Evolutionary conservation across 2,888 invertebrate species (phyloP), one percentile per base, ranked within the genome.

Genomic region (Apodemia zela): DNA sequence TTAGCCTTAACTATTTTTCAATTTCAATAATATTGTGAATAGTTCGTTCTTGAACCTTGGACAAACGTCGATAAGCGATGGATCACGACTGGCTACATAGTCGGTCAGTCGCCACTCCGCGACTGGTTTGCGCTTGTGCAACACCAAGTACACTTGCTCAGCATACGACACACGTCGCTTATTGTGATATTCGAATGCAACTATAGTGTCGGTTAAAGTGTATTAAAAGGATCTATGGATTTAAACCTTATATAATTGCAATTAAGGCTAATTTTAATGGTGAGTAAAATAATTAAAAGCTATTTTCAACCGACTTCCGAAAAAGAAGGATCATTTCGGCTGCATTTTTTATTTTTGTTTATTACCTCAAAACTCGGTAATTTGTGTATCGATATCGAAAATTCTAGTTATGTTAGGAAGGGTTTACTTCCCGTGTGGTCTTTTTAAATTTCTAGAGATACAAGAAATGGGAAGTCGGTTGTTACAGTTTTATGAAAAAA

Each of bases 31-130:
- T 47, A 47, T 18, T 58, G 3, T 33, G 35, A 47, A 59, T 61
- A 29, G 35, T 35, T 57, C 63, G 71, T 69, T 71, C 69, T 80
- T 85, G 86, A 78, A 85, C 86, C 83, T 86, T 86, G 85, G 78
- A 74, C 85, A 75, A 72, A 69, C 67, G 63, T 73, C 71, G 85
- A 85, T 85, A 85, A 86, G 79, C 70, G 72, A 69, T 72, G 71
- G 74, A 72, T 69, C 71, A 68, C 72, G 69, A 45, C 65, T 15
- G 42, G 42, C 42, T 5, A 57, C 25, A 60, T 66, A 45, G 60
- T 57, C 66, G 59, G 61, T 45, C 47, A 17, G 59, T 61, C 59
- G 42, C 63, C 63, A 63, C 65, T 67, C 51, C 58, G 51, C 61
- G 33, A 29, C 61, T 57, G 42, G 57, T 58, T n/a, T 47, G 49